phyloP scores from a whole-genome alignment of 2,797 vertebrate species.

The Oreochromis mossambicus region DNA sequence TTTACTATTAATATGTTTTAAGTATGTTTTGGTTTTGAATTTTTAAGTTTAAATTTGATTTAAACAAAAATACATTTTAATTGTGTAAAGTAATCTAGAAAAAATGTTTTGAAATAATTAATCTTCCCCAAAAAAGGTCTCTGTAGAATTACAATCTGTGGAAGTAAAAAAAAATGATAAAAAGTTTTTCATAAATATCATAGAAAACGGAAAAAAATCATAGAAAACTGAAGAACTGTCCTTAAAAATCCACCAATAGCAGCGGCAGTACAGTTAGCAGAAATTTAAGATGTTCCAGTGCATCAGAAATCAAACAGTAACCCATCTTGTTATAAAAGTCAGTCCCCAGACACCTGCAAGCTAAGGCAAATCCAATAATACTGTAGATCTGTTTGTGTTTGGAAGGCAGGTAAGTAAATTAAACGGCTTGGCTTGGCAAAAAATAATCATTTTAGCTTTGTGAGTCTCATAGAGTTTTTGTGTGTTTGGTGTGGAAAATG shows the following conservation, averaged over 20 bases:
- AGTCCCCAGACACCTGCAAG: not conserved
- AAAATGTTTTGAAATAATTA: not conserved
- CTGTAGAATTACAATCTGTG: not conserved
- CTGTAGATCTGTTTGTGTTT: not conserved
- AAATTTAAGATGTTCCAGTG: not conserved
- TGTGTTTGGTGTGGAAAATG: constrained; percentile 92
- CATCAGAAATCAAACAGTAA: not conserved
- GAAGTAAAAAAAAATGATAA: not conserved
- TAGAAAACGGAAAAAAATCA: accelerated
- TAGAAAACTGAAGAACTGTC: not conserved
- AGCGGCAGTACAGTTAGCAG: not conserved
- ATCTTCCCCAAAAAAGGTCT: not conserved
- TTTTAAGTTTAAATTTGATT: not conserved
- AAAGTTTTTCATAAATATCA: not conserved
- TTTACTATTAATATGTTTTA: not conserved
- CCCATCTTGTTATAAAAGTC: not conserved
- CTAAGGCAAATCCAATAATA: not conserved
- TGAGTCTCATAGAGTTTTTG: constrained; percentile 72
- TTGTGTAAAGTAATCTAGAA: constrained; percentile 6
- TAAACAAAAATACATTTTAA: not conserved
- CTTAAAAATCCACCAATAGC: not conserved
- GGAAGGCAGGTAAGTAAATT: not conserved
- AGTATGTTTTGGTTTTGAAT: not conserved
- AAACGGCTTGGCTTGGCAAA: not conserved
- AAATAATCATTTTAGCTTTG: not conserved